phyloP scores from a whole-genome alignment of 2,113 vertebrate species.

The Ailuropoda melanoleuca region DNA sequence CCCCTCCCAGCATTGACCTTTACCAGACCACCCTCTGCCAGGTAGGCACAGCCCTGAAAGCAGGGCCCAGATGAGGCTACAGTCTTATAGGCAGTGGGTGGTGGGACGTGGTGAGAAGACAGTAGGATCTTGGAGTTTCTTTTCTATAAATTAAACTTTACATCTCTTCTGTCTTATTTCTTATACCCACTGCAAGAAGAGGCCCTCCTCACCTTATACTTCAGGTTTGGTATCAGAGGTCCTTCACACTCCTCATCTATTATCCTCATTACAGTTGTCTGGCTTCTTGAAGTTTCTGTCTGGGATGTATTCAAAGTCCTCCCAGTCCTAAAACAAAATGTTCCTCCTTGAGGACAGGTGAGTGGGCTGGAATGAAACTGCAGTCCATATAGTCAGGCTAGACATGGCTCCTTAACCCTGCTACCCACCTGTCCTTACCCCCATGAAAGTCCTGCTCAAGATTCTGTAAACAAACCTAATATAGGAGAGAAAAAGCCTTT shows the following conservation, averaged over 20 bases:
- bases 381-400: background rate
- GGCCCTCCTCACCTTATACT: conserved; percentile 85
- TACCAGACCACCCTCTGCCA: background rate
- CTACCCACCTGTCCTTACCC: background rate
- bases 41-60: background rate
- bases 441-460: background rate
- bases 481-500: background rate
- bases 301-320: conserved; percentile 89
- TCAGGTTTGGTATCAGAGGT: conserved; percentile 87
- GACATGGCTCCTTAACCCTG: background rate
- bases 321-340: conserved; percentile 86
- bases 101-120: background rate
- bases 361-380: background rate
- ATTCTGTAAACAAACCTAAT: background rate
- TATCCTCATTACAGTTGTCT: conserved; percentile 89
- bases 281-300: conserved; percentile 91
- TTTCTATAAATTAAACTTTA: background rate
- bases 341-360: background rate
- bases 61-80: background rate
- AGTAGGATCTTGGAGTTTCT: background rate
- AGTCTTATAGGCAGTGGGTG: background rate
- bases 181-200: background rate
- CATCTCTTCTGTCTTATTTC: background rate
- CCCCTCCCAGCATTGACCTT: background rate
- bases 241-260: conserved; percentile 93